These are phyloP conservation scores for Heteractis magnifica DNA, from an alignment of 92 coral and sea anemone species.

Conservation along the genomic window DNA sequence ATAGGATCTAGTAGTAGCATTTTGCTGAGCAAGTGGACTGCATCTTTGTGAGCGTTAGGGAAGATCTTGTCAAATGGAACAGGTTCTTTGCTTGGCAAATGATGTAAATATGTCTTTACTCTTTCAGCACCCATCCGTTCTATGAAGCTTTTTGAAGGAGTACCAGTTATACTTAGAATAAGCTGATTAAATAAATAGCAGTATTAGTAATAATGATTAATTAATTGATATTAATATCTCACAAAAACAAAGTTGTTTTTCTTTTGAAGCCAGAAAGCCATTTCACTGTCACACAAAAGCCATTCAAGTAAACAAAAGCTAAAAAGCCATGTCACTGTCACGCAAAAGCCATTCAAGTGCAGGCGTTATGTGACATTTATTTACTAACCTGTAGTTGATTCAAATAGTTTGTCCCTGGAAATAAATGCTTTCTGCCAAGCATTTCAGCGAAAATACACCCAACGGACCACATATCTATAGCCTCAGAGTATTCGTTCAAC, in stretches of 20 bases:
- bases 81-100: constrained; percentile 81
- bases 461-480: constrained; percentile 98
- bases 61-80: constrained; percentile 79
- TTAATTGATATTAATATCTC: too few species aligned
- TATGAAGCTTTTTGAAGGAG: constrained; percentile 83
- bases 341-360: constrained; percentile 11
- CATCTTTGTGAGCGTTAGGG: constrained; percentile 67
- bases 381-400: constrained; percentile 88
- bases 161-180: constrained; percentile 95
- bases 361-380: background rate
- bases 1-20: constrained; percentile 90
- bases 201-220: too few species aligned
- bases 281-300: too few species aligned
- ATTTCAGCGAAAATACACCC: constrained; percentile 99
- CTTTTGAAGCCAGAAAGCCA: too few species aligned
- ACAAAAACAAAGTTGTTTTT: too few species aligned
- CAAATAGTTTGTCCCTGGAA: constrained; percentile 94
- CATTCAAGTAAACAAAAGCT: background rate
- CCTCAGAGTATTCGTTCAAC: constrained; percentile 90
- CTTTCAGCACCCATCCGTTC: constrained; percentile 97
- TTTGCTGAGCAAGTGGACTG: constrained; percentile 73
- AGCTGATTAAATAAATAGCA: constrained; percentile 47
- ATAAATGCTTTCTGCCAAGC: constrained; percentile 89
- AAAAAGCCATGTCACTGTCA: constrained; percentile 9
- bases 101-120: constrained; percentile 83